Base-by-base conservation (phyloP, 92 coral and sea anemone genomes). In the Desmophyllum pertusum region DNA sequence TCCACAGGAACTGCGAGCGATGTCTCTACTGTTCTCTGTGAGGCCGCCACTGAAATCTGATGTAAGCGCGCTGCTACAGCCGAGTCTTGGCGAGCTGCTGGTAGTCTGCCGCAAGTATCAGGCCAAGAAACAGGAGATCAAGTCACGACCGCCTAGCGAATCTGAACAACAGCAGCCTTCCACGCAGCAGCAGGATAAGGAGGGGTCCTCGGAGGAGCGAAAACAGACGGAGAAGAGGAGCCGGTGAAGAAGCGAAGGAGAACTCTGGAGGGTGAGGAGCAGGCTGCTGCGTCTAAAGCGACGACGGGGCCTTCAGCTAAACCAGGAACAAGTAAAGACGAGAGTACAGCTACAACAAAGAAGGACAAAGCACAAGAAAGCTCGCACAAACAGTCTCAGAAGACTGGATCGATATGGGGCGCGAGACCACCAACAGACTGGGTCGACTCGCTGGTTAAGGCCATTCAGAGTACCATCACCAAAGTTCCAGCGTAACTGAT, bases 21-120 rank as follows among this genome's bases (percentile, higher is more conserved):
- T 94, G 89, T 87, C 90, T 8, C 76, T 94, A 73, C 80, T 94
- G 85, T 94, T 94, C 81, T 84, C 98, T 3, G 95, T 93, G 66
- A 77, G 86, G 19, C 83, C 98, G 42, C 98, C 98, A 5, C 93
- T 92, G 78, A 94, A 91, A 74, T 87, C 95, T 6, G 95, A 94
- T 70, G 85, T 94, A 38, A 94, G 98, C 77, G 81, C 80, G 14
- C 66, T 94, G 84, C 61, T 94, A 42, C 87, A 84, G n/a, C 98
- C 98, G n/a, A 94, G 98, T 70, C 84, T 94, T 72, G 89, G 86
- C 35, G 88, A 89, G 39, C 85, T 94, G 48, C 71, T 91, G 73
- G 87, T 77, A 17, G 89, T 94, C 31, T 94, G 98, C 81, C 87
- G 90, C 86, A 87, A 80, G 73, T 88, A 89, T 81, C 98, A 94